Base-by-base conservation (phyloP, 2,888 invertebrate genomes). In the Sminthurides aquaticus region DNA sequence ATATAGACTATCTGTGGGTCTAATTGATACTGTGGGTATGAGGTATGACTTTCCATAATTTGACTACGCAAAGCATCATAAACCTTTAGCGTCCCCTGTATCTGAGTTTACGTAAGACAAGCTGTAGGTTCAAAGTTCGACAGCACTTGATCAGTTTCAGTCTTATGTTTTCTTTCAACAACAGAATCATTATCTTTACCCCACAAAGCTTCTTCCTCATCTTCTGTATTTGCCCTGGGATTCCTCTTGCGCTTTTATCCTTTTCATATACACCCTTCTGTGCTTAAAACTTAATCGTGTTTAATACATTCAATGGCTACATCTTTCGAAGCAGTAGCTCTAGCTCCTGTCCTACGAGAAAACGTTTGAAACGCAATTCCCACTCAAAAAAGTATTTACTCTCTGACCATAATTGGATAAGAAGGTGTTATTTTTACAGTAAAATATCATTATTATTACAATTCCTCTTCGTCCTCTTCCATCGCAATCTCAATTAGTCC, bases 391-490 rank as follows among this genome's bases (percentile, higher is more conserved):
- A 52, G 5, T 52, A 52, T 52, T 52, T 52, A 52, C 52, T 52
- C 52, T 52, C 18, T 52, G 5, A 5, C 52, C 22, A 15, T 34
- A 34, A 34, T n/a, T 8, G 52, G 52, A 52, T 52, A 52, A n/a
- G n/a, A n/a, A 52, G 52, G 52, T 52, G 52, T 52, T 52, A 52
- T 52, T 52, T 52, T 52, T 22, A 52, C 52, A 52, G 20, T 20
- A 5, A 52, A 34, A 15, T 34, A 34, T 34, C 43, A 15, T 34
- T 34, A 34, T 11, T 34, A 34, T 15, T 34, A 11, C 43, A 34
- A 34, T 15, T 34, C 43, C 43, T 11, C 43, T 34, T 34, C 15
- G n/a, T n/a, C n/a, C n/a, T n/a, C n/a, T n/a, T n/a, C n/a, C n/a
- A n/a, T n/a, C n/a, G n/a, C n/a, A n/a, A n/a, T n/a, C n/a, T n/a